Evolutionary conservation across 35 echinoderm and acorn worm genomes (phyloP).

Genomic region (Nesometra sesokonis): DNA sequence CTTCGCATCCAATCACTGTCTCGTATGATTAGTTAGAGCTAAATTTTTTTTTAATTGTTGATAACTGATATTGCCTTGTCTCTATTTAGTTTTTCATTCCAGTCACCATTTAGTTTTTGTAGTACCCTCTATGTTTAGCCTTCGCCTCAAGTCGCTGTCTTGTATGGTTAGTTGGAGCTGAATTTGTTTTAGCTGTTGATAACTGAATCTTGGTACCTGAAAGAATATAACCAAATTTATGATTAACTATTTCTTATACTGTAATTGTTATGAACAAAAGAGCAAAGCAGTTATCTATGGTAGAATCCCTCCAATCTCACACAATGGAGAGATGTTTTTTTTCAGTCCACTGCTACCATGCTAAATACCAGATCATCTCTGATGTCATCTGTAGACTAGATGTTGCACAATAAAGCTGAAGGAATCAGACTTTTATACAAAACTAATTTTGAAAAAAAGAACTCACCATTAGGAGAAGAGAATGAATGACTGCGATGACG

Average conservation of each 20-base stretch:
- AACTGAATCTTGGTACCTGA: conserved; percentile 50
- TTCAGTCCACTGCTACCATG: too few species aligned
- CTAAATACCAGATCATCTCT: too few species aligned
- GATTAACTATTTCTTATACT: too few species aligned
- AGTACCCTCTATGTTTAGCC: not conserved
- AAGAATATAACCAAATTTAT: not conserved
- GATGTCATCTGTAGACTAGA: too few species aligned
- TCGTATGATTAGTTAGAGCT: conserved; percentile 51
- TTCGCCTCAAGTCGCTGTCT: conserved; percentile 32
- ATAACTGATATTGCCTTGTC: too few species aligned
- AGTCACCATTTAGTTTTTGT: not conserved
- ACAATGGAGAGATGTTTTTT: too few species aligned
- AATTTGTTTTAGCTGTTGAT: conserved; percentile 82
- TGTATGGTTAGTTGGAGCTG: conserved; percentile 54
- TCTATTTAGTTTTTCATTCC: too few species aligned
- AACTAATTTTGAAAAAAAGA: too few species aligned
- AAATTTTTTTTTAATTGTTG: conserved; percentile 85
- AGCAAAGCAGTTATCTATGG: not conserved
- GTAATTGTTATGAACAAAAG: not conserved
- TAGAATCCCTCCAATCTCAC: too few species aligned
- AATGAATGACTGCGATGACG: conserved; percentile 67
- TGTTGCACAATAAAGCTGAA: too few species aligned
- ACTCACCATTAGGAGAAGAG: conserved; percentile 54
- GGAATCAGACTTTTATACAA: not conserved
- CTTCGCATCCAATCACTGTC: conserved; percentile 27